Evolutionary conservation across 2,797 vertebrate species (phyloP).

Genomic region (Alfaro cultratus): DNA sequence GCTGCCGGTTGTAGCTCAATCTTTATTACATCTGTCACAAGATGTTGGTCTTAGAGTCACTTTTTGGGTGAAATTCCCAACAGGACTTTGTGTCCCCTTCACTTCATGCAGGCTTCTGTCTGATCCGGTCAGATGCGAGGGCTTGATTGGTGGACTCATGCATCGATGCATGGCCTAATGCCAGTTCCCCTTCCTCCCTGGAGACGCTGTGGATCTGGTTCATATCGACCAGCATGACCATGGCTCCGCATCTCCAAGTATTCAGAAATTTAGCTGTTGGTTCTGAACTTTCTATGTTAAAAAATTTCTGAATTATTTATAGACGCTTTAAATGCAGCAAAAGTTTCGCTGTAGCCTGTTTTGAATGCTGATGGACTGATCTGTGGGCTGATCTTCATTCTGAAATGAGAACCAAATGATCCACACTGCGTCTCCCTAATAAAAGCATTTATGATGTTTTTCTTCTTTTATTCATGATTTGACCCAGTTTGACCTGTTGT

Average conservation of each 20-base stretch:
- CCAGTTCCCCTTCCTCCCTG: background rate
- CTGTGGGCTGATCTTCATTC: background rate
- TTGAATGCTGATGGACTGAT: background rate
- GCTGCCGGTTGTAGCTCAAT: background rate
- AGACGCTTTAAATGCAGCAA: background rate
- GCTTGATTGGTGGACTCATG: slow-evolving; percentile 2
- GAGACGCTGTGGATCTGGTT: background rate
- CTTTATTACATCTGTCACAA: background rate
- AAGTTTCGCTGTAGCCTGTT: background rate
- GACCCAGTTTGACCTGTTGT: background rate
- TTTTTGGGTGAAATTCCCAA: background rate
- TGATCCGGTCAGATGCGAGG: background rate
- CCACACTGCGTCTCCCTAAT: background rate
- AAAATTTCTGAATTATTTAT: background rate
- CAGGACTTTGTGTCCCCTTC: background rate
- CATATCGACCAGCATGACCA: background rate
- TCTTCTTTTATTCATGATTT: background rate
- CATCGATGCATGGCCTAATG: background rate
- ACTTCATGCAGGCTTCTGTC: background rate
- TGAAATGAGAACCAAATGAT: background rate
- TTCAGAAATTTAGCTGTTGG: background rate
- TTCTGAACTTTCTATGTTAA: background rate
- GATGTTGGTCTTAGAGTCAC: background rate
- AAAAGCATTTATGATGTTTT: background rate
- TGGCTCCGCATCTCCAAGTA: background rate